Percentiles rank a stretch among this genome's conserved stretches.
These are phyloP conservation scores for Podiceps cristatus DNA, from an alignment of 2,113 vertebrate genomes.

Conservation along the genomic window DNA sequence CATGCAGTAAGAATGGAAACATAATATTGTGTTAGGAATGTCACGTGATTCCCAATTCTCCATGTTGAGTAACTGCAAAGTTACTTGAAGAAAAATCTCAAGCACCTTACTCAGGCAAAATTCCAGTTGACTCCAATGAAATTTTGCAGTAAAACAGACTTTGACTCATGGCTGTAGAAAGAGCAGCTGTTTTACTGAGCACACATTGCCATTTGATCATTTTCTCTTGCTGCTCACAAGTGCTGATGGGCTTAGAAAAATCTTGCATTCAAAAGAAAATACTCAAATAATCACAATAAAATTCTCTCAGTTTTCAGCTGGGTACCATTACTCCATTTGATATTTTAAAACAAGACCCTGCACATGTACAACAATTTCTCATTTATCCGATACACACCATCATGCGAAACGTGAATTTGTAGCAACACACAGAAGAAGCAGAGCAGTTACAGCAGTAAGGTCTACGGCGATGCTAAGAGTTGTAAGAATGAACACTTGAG, in stretches of 20 bases:
- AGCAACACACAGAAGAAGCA: neutral
- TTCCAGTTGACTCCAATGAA: constrained; percentile 37
- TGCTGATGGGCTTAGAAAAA: neutral
- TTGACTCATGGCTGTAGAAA: neutral
- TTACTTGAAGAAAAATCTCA: constrained; percentile 29
- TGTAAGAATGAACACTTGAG: neutral
- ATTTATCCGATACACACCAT: accelerated
- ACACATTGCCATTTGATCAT: neutral
- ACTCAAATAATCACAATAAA: neutral
- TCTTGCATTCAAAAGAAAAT: neutral
- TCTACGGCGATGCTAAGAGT: accelerated
- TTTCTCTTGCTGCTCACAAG: neutral
- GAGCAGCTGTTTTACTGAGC: constrained; percentile 16
- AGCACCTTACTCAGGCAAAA: constrained; percentile 42
- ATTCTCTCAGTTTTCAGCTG: neutral
- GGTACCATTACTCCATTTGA: neutral
- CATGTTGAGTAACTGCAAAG: constrained; percentile 34
- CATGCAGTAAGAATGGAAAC: constrained; percentile 43
- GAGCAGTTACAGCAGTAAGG: neutral
- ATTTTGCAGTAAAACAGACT: neutral
- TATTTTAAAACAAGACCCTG: neutral
- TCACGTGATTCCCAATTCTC: constrained; percentile 17
- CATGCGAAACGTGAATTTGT: neutral
- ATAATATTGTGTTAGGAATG: constrained; percentile 43
- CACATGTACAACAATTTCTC: neutral